Conservation (phyloP, 2,797 vertebrate species). For the Trachops cirrhosus region DNA sequence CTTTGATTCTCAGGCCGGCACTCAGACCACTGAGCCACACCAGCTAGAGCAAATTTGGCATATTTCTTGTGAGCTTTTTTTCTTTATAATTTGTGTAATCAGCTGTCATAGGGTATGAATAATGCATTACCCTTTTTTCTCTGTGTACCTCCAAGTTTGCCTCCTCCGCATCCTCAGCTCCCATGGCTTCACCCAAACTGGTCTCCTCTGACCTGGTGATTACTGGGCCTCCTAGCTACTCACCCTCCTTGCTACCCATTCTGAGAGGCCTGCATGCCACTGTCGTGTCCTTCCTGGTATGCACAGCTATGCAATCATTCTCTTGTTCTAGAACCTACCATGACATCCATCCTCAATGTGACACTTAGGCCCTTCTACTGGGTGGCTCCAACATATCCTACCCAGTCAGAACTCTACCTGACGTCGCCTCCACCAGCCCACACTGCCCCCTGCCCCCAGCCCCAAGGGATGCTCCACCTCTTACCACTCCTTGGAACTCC, state of each 20-base stretch:
- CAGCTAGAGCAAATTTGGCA: not conserved
- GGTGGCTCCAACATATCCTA: not conserved
- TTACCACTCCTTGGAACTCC: not conserved
- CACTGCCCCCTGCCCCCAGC: rapidly evolving
- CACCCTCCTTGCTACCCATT: not conserved
- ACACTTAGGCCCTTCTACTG: rapidly evolving
- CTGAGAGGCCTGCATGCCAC: rapidly evolving
- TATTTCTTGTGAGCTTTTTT: not conserved
- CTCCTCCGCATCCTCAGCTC: no score
- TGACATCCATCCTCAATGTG: not conserved
- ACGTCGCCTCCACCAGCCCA: rapidly evolving
- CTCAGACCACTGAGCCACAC: no score
- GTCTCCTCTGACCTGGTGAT: not conserved
- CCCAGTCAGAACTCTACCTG: rapidly evolving
- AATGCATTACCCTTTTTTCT: not conserved
- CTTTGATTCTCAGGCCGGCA: no score
- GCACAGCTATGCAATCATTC: not conserved
- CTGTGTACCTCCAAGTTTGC: rapidly evolving
- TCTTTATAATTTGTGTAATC: not conserved
- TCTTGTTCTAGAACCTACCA: not conserved
- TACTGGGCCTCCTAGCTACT: not conserved
- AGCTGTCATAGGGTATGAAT: rapidly evolving
- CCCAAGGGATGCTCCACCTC: not conserved
- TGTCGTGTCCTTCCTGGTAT: not conserved
- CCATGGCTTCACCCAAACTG: not conserved